phyloP scores from a whole-genome alignment of 92 coral and sea anemone genomes.

The Pocillopora meandrina region DNA sequence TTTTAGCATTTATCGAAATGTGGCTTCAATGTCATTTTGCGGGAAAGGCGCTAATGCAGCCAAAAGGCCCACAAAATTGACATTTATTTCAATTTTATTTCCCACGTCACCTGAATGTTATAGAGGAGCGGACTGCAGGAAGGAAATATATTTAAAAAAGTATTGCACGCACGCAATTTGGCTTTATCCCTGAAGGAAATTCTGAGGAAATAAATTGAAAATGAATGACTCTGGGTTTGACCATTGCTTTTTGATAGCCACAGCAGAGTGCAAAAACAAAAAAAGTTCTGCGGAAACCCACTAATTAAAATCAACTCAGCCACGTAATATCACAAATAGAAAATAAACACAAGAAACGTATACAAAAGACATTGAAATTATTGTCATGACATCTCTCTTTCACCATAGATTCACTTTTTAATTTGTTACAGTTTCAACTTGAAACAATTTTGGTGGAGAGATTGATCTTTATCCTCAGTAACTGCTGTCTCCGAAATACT shows the following conservation, averaged over 20 bases:
- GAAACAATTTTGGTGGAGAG: neutral
- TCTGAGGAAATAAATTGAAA: neutral
- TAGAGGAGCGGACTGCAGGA: no score
- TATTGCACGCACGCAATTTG: neutral
- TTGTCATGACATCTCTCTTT: neutral
- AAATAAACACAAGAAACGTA: neutral
- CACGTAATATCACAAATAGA: neutral
- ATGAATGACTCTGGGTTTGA: neutral
- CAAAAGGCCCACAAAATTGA: no score
- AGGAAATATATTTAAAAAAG: no score
- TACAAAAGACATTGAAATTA: neutral
- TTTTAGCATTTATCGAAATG: neutral
- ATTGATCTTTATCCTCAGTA: neutral
- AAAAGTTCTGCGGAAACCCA: neutral
- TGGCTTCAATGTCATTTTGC: neutral
- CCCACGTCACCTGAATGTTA: no score
- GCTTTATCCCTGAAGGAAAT: neutral
- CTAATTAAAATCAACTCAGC: neutral
- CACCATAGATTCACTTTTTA: neutral
- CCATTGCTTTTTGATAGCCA: neutral
- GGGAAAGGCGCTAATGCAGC: neutral
- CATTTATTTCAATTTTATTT: no score
- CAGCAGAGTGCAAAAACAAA: neutral
- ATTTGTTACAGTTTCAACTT: slow-evolving; percentile 6
- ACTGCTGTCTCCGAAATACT: neutral